Percentiles rank a stretch among this genome's conserved stretches.
phyloP scores from a whole-genome alignment of 2,113 vertebrate genomes.

The Scomber japonicus region DNA sequence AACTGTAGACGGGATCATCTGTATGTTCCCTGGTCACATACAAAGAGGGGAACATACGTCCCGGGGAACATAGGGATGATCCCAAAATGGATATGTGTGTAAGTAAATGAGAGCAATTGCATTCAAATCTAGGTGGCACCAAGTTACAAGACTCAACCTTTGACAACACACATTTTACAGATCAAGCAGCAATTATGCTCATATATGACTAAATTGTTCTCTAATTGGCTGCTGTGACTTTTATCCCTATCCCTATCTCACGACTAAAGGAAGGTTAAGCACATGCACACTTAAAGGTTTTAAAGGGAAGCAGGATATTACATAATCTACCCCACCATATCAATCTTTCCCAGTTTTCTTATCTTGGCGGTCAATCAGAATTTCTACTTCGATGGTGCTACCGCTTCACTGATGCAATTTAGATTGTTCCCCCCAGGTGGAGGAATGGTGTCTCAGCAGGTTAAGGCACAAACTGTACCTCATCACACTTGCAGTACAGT shows the following conservation, averaged over 20 bases:
- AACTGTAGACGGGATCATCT: too few relatives aligned
- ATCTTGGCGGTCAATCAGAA: slow-evolving; percentile 49
- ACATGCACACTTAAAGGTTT: slow-evolving; percentile 34
- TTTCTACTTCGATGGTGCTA: slow-evolving; percentile 47
- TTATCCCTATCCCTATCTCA: not conserved
- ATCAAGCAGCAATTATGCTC: too few relatives aligned
- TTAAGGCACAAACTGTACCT: slow-evolving; percentile 29
- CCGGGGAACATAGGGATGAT: too few relatives aligned
- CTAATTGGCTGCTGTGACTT: not conserved
- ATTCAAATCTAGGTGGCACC: slow-evolving; percentile 1
- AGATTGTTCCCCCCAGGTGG: slow-evolving; percentile 63
- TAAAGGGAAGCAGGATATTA: slow-evolving; percentile 39
- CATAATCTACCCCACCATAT: slow-evolving; percentile 53
- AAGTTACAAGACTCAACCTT: not conserved
- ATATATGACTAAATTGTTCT: not conserved
- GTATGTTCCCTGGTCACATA: too few relatives aligned
- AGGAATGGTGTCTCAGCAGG: slow-evolving; percentile 63
- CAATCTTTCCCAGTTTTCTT: slow-evolving; percentile 48
- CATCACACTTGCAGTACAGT: slow-evolving; percentile 5
- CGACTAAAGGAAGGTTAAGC: slow-evolving; percentile 43
- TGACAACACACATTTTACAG: too few relatives aligned
- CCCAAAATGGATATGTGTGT: not conserved
- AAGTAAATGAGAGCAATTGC: not conserved
- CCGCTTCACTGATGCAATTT: slow-evolving; percentile 69
- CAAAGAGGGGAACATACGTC: too few relatives aligned